Evolutionary conservation across 2,797 vertebrate genomes (phyloP).

Genomic region (Nyctalus aviator): DNA sequence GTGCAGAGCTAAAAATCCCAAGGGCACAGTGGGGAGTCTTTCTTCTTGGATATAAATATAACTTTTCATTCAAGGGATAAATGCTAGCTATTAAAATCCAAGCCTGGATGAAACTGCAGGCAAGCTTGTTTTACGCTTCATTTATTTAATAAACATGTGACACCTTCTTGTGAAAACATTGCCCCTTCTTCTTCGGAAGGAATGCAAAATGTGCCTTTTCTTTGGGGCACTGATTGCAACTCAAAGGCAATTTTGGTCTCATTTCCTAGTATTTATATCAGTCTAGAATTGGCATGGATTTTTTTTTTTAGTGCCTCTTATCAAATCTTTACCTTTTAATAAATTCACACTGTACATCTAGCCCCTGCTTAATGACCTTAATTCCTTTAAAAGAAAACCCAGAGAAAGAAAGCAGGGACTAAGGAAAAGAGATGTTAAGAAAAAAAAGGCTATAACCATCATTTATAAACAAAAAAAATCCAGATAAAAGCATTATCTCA

Average conservation of each 20-base stretch:
- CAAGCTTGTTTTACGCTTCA: slow-evolving; percentile 75
- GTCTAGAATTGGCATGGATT: slow-evolving; percentile 20
- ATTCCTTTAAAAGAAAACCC: slow-evolving; percentile 45
- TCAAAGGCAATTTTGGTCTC: slow-evolving; percentile 53
- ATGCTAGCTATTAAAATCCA: slow-evolving; percentile 71
- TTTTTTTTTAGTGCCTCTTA: slow-evolving; percentile 65
- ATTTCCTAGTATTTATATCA: slow-evolving; percentile 59
- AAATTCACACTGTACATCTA: not conserved
- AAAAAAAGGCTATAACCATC: not conserved
- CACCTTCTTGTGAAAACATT: slow-evolving; percentile 61
- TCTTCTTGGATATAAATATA: slow-evolving; percentile 67
- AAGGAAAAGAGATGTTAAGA: not conserved
- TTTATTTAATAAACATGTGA: slow-evolving; percentile 75
- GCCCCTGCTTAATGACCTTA: not conserved
- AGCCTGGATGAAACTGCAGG: slow-evolving; percentile 66
- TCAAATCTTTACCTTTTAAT: slow-evolving; percentile 26
- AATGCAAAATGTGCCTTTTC: slow-evolving; percentile 67
- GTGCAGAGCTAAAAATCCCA: not conserved
- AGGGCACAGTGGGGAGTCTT: not conserved
- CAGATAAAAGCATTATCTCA: not conserved
- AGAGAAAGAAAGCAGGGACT: not conserved
- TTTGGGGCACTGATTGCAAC: slow-evolving; percentile 46
- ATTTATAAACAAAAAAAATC: not conserved
- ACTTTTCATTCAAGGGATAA: slow-evolving; percentile 70
- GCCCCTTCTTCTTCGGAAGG: slow-evolving; percentile 45